Evolutionary conservation across 2,888 invertebrate species (phyloP).

Genomic region (Sminthurides aquaticus): DNA sequence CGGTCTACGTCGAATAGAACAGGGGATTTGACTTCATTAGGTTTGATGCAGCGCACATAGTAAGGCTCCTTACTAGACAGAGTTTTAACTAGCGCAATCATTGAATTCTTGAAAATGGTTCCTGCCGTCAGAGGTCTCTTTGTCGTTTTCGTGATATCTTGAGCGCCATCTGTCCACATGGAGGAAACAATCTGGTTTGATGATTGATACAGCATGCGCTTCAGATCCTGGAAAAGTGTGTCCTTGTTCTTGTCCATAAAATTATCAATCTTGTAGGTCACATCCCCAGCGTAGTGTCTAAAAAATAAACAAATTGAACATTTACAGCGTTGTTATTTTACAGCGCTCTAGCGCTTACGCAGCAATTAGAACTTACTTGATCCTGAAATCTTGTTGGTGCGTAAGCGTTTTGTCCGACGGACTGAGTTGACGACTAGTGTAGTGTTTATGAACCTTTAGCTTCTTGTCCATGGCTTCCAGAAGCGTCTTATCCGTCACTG

Average conservation of each 20-base stretch:
- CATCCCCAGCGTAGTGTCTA: slow-evolving; percentile 95
- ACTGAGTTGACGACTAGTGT: slow-evolving; percentile 74
- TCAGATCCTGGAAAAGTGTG: slow-evolving; percentile 92
- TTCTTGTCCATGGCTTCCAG: slow-evolving; percentile 89
- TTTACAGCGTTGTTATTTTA: no score
- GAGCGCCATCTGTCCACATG: slow-evolving; percentile 97
- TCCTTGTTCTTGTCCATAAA: slow-evolving; percentile 98
- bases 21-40: slow-evolving; percentile 88
- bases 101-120: slow-evolving; percentile 87
- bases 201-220: slow-evolving; percentile 80
- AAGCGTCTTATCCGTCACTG: slow-evolving; percentile 73
- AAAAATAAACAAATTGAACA: slow-evolving; percentile 46
- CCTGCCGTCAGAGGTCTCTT: slow-evolving; percentile 92
- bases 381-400: slow-evolving; percentile 70
- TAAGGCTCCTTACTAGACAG: slow-evolving; percentile 87
- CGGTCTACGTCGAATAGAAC: slow-evolving; percentile 76
- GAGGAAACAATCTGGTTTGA: slow-evolving; percentile 64
- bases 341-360: no score
- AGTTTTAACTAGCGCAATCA: slow-evolving; percentile 80
- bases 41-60: slow-evolving; percentile 89
- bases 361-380: slow-evolving; percentile 54
- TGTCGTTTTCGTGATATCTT: slow-evolving; percentile 82
- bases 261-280: slow-evolving; percentile 78
- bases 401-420: slow-evolving; percentile 72
- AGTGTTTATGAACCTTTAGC: slow-evolving; percentile 76